A percentile compares a stretch with the other conserved stretches of the same genome.
Evolutionary conservation across 2,888 invertebrate genomes (phyloP).

Genomic region (Sarcophaga caerulescens): DNA sequence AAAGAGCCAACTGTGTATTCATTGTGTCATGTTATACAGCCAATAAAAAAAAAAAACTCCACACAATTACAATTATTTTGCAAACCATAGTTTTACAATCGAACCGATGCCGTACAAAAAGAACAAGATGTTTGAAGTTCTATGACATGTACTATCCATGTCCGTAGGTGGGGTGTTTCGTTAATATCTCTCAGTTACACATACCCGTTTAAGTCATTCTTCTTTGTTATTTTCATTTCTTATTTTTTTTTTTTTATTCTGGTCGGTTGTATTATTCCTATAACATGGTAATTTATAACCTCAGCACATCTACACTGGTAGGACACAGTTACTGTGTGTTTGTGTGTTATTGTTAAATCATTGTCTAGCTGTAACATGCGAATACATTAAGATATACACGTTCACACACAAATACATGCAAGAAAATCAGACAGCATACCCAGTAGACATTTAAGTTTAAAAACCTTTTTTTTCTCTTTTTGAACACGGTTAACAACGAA

Average conservation of each 20-base stretch:
- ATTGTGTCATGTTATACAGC: too few relatives aligned
- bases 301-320: constrained; percentile 4
- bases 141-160: not conserved
- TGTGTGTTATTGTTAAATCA: constrained; percentile 41
- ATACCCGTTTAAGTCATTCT: not conserved
- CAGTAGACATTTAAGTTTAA: not conserved
- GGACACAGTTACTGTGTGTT: not conserved
- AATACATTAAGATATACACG: not conserved
- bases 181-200: not conserved
- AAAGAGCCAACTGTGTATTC: too few relatives aligned
- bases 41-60: too few relatives aligned
- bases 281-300: constrained; percentile 53
- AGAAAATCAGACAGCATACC: not conserved
- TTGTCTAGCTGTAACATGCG: constrained; percentile 14
- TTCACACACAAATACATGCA: not conserved
- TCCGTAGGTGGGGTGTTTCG: not conserved
- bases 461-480: not conserved
- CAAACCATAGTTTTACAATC: not conserved
- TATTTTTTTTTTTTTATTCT: constrained; percentile 5
- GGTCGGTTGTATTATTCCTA: constrained; percentile 25
- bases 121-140: not conserved
- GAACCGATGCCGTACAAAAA: not conserved
- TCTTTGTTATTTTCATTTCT: constrained; percentile 5
- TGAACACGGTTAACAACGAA: not conserved
- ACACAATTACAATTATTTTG: not conserved